Evolutionary conservation across 2,797 vertebrate genomes (phyloP).

Genomic region (Neosilurus hyrtlii): DNA sequence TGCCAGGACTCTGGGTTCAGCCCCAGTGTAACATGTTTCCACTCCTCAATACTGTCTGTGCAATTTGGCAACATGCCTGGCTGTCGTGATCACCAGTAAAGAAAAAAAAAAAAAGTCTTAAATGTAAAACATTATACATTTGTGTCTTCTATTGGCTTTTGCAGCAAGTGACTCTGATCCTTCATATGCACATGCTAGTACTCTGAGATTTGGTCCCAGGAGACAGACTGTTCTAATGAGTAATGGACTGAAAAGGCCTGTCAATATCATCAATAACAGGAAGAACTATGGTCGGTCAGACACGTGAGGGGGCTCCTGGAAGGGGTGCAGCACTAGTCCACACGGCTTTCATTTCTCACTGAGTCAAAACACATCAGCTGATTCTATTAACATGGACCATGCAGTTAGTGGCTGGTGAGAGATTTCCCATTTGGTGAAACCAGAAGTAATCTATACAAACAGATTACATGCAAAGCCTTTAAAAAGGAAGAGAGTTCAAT

Average conservation of each 20-base stretch:
- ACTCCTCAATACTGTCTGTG: neutral
- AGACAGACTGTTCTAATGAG: neutral
- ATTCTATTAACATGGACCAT: conserved; percentile 37
- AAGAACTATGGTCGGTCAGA: neutral
- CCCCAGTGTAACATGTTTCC: neutral
- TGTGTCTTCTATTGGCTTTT: neutral
- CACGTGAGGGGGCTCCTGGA: neutral
- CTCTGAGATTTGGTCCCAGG: neutral
- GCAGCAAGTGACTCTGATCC: neutral
- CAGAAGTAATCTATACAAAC: conserved; percentile 24
- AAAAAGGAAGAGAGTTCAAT: conserved; percentile 1
- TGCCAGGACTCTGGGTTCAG: neutral
- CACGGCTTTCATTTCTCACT: conserved; percentile 28
- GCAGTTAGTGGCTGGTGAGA: conserved; percentile 45
- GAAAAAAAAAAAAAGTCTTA: neutral
- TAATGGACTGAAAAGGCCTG: neutral
- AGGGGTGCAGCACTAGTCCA: conserved; percentile 14
- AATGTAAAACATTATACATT: neutral
- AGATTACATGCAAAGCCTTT: conserved; percentile 40
- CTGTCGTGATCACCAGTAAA: neutral
- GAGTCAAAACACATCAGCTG: conserved; percentile 46
- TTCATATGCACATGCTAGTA: neutral
- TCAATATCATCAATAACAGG: neutral
- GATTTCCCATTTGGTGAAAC: conserved; percentile 43
- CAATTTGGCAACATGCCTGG: neutral